Percentiles rank a stretch among this genome's conserved stretches.
Evolutionary conservation across 2,113 vertebrate genomes (phyloP).

Genomic region (Hyla sarda): DNA sequence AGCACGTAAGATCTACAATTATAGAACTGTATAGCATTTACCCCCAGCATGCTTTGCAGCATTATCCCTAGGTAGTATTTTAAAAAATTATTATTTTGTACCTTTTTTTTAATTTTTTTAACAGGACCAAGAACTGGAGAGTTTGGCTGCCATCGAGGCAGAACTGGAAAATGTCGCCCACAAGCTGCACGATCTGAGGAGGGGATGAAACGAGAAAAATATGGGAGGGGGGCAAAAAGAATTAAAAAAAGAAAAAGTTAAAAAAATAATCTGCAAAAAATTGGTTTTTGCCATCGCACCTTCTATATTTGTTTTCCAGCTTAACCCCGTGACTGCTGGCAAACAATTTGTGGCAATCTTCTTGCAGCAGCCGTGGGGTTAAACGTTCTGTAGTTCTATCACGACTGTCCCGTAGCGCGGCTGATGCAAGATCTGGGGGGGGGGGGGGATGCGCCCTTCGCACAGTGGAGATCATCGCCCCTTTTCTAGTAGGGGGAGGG

Average conservation of each 20-base stretch:
- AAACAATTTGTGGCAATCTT: background rate
- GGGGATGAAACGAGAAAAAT: conserved; percentile 73
- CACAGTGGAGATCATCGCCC: background rate
- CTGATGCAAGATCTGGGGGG: background rate
- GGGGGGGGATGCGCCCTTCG: background rate
- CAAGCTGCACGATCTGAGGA: conserved; percentile 86
- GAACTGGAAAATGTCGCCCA: conserved; percentile 91
- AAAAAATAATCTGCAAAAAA: background rate
- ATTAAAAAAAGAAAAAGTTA: background rate
- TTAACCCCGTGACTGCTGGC: conserved; percentile 38
- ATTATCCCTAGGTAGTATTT: background rate
- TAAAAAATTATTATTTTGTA: too few species aligned
- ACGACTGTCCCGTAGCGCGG: background rate
- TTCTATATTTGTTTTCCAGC: conserved; percentile 17
- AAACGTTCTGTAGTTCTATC: conserved; percentile 27
- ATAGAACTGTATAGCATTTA: too few species aligned
- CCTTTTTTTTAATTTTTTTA: conserved; percentile 24
- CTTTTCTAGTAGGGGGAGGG: background rate
- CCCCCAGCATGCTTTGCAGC: background rate
- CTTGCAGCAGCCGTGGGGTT: background rate
- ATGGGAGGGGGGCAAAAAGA: too few species aligned
- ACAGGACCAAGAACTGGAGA: conserved; percentile 92
- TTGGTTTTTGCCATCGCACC: background rate
- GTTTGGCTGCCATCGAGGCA: conserved; percentile 89
- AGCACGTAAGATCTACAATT: too few species aligned